These are phyloP conservation scores for Antedon mediterranea DNA, from an alignment of 53 echinoderm and acorn worm species.

Conservation along the genomic window DNA sequence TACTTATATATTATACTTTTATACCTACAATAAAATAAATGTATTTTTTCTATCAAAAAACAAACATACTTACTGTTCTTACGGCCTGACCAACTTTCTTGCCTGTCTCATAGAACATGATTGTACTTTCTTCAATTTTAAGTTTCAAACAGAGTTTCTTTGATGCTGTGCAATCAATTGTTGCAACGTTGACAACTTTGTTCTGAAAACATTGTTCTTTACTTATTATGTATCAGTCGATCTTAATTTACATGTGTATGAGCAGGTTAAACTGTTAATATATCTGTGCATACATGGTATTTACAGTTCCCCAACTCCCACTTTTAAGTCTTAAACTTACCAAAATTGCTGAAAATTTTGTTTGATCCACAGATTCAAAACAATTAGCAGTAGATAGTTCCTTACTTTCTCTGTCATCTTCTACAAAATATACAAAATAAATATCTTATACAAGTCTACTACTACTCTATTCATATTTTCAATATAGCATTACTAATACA, in stretches of 20 bases:
- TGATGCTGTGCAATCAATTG: constrained; percentile 66
- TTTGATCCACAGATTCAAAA: constrained; percentile 56
- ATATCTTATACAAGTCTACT: background rate
- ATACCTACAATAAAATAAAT: background rate
- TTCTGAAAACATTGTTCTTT: constrained; percentile 49
- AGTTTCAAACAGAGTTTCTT: constrained; percentile 62
- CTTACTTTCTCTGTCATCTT: background rate
- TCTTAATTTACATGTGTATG: too few relatives aligned
- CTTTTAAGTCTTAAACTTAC: too few relatives aligned
- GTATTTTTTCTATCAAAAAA: too few relatives aligned
- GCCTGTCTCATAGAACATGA: constrained; percentile 58
- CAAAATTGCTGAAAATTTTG: constrained; percentile 83
- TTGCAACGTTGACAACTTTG: constrained; percentile 70
- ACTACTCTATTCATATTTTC: too few relatives aligned
- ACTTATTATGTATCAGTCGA: too few relatives aligned
- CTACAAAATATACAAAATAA: background rate
- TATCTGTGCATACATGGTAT: too few relatives aligned
- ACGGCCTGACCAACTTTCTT: constrained; percentile 16
- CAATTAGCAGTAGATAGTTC: constrained; percentile 29
- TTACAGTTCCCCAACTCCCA: too few relatives aligned
- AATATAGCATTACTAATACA: too few relatives aligned
- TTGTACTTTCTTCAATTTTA: constrained; percentile 60
- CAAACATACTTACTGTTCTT: constrained; percentile 6
- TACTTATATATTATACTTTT: constrained; percentile 8
- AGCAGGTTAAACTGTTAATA: too few relatives aligned